Evolutionary conservation across 1,140 invertebrate species (phyloP).

Genomic region (Saxidomus purpurata): DNA sequence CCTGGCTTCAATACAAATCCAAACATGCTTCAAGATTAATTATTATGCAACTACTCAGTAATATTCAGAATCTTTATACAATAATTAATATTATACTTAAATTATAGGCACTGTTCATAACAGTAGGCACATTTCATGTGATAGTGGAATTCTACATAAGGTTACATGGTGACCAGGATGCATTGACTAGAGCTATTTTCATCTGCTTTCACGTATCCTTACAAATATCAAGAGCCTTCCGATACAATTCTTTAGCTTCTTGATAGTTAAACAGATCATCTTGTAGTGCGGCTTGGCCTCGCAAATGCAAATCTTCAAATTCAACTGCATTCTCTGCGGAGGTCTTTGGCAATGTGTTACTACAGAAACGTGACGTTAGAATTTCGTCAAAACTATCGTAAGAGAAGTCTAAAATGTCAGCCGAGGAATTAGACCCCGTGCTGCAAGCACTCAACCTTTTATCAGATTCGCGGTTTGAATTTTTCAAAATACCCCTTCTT

Average conservation of each 20-base stretch:
- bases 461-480: constrained; percentile 68
- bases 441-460: constrained; percentile 84
- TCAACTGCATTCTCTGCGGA: constrained; percentile 23
- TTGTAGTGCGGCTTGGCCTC: constrained; percentile 36
- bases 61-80: too few species aligned
- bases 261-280: constrained; percentile 56
- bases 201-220: constrained; percentile 50
- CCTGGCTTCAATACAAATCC: too few species aligned
- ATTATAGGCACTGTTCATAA: constrained; percentile 11
- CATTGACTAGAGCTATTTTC: constrained; percentile 22
- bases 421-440: constrained; percentile 84
- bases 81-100: background rate
- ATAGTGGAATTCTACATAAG: constrained; percentile 11
- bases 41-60: background rate
- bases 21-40: background rate
- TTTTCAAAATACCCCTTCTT: constrained; percentile 80
- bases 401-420: constrained; percentile 84
- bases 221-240: constrained; percentile 64
- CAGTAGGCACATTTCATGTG: constrained; percentile 18
- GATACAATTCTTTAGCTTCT: constrained; percentile 63
- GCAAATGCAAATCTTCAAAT: constrained; percentile 15
- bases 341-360: constrained; percentile 1
- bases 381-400: constrained; percentile 83
- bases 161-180: constrained; percentile 2
- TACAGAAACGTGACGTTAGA: constrained; percentile 54